Evolutionary conservation across 2,888 invertebrate species (phyloP), one percentile per base, ranked within the genome.

Genomic region (Oxytorus armatus): DNA sequence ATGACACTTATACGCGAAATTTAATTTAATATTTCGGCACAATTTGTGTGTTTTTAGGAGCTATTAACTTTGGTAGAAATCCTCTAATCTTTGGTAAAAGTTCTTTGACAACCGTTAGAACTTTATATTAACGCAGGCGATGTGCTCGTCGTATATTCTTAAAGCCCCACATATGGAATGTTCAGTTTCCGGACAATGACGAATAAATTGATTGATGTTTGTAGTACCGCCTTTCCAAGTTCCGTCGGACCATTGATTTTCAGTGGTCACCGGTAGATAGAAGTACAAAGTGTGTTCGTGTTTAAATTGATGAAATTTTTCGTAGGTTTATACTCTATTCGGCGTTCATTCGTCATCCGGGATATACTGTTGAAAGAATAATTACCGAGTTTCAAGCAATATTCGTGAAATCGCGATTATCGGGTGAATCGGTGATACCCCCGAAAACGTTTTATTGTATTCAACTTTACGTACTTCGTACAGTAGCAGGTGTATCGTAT

Each of bases 41-140:
- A 39, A 14, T 66, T 53, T 59, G n/a, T n/a, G n/a, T n/a, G n/a
- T 29, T 51, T 25, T 14, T 39, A 42, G 42, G 39, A 66, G 23
- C 18, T 18, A 70, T 51, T 70, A 77, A n/a, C n/a, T n/a, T n/a
- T n/a, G n/a, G n/a, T n/a, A n/a, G n/a, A n/a, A n/a, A n/a, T n/a
- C n/a, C n/a, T n/a, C n/a, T n/a, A n/a, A 83, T 82, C 80, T 82
- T 83, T 81, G 78, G 82, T 80, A 83, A 53, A 80, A 80, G 77
- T 75, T 61, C 7, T 66, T 81, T 44, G 16, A 61, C 53, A 36
- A 63, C 42, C 44, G 55, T 79, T 49, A 59, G 23, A 59, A n/a
- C n/a, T n/a, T n/a, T n/a, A n/a, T 25, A 29, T 5, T 29, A 29
- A 29, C 29, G 29, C 29, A 3, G 29, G 3, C 29, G 29, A 29